Evolutionary conservation across 2,113 vertebrate species (phyloP).

Genomic region (Butorides virescens): DNA sequence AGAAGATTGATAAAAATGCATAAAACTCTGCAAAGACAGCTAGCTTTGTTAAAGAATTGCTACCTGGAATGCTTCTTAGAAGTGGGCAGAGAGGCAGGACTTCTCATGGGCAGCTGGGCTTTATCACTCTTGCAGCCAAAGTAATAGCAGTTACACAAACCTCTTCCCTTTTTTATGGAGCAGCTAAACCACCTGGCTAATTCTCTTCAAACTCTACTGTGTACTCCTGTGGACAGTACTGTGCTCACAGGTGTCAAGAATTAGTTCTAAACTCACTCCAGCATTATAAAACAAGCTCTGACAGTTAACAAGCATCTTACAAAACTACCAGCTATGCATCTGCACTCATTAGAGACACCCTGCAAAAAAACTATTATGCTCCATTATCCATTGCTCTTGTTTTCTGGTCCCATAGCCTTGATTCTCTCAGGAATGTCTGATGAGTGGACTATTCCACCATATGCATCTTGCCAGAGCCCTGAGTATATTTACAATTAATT

Average conservation of each 20-base stretch:
- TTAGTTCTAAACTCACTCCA: not conserved
- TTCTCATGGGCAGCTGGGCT: not conserved
- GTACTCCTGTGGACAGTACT: not conserved
- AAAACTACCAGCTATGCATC: not conserved
- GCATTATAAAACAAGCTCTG: not conserved
- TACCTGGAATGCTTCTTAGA: not conserved
- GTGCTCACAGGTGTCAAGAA: not conserved
- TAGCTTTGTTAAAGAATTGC: not conserved
- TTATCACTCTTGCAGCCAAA: not conserved
- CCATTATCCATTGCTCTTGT: not conserved
- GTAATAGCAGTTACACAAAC: not conserved
- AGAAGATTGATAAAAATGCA: not conserved
- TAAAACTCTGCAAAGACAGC: not conserved
- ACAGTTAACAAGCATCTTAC: not conserved
- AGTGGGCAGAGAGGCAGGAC: not conserved
- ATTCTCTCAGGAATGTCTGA: conserved; percentile 17
- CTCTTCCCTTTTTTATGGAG: not conserved
- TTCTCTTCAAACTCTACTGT: not conserved
- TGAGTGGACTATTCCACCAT: not conserved
- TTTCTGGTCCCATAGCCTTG: not conserved
- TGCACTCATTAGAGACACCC: not conserved
- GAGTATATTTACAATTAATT: not conserved
- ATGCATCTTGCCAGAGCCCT: not conserved
- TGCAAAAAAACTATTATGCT: not conserved
- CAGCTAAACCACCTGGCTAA: not conserved